phyloP scores from a whole-genome alignment of 2,888 invertebrate genomes.

The Amphipyra berbera region DNA sequence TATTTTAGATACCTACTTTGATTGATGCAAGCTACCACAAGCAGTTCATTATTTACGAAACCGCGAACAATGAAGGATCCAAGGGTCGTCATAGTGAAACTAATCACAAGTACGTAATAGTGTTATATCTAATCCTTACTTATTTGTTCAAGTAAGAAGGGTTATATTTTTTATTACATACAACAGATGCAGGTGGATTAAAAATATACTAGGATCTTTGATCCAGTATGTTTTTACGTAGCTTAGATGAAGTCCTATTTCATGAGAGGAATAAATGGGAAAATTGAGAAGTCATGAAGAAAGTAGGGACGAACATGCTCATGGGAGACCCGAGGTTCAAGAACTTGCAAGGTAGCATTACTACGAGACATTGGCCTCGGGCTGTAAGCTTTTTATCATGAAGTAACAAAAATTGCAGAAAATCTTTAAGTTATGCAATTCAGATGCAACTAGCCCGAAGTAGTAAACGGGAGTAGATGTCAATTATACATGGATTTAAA shows the following conservation, averaged over 20 bases:
- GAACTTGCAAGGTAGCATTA: slow-evolving; percentile 6
- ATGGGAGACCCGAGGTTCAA: slow-evolving; percentile 8
- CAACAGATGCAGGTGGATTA: too few relatives aligned
- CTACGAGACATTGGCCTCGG: slow-evolving; percentile 1
- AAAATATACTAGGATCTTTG: too few relatives aligned
- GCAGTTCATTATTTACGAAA: not conserved
- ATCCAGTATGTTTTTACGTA: too few relatives aligned
- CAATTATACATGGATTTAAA: not conserved
- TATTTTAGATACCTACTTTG: too few relatives aligned
- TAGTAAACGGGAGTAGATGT: slow-evolving; percentile 4
- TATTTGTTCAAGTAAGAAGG: too few relatives aligned
- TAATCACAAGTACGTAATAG: too few relatives aligned
- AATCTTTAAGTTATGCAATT: slow-evolving; percentile 17
- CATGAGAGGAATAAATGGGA: slow-evolving; percentile 5
- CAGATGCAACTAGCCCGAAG: not conserved
- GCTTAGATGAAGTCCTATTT: not conserved
- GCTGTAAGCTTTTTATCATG: slow-evolving; percentile 31
- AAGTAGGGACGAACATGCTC: slow-evolving; percentile 22
- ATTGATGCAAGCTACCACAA: not conserved
- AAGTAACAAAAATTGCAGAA: slow-evolving; percentile 15
- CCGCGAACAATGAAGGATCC: not conserved
- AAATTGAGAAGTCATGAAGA: slow-evolving; percentile 23
- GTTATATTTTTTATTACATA: too few relatives aligned
- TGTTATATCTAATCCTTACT: too few relatives aligned
- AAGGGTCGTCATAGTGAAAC: too few relatives aligned